A percentile compares a stretch with the other conserved stretches of the same genome.
Conservation (phyloP, 2,888 invertebrate species). For the Halictus ligatus region DNA sequence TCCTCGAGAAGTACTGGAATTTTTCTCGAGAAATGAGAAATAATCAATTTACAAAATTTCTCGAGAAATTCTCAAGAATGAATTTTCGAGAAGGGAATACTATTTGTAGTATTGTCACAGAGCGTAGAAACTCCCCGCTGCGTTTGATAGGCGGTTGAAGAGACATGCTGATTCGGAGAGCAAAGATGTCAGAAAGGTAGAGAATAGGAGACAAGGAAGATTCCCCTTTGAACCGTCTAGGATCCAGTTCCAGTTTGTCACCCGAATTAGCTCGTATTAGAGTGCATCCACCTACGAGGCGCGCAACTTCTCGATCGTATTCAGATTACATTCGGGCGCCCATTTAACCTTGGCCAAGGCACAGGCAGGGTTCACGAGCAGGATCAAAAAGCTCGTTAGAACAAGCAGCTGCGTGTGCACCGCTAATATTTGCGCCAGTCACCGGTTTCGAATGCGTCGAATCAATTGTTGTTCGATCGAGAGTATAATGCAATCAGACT, state of each 20-base stretch:
- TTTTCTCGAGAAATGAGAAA: no score
- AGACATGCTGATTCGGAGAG: not conserved
- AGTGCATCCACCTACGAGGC: constrained; percentile 78
- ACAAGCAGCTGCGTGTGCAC: constrained; percentile 69
- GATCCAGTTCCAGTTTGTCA: constrained; percentile 60
- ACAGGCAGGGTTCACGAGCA: constrained; percentile 40
- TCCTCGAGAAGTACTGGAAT: no score
- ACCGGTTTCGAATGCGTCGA: not conserved
- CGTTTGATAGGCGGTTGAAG: not conserved
- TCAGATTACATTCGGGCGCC: constrained; percentile 76
- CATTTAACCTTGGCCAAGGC: constrained; percentile 55
- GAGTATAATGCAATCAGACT: not conserved
- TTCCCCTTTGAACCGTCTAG: constrained; percentile 37
- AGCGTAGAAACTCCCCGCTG: not conserved
- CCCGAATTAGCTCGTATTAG: constrained; percentile 77
- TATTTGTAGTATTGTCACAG: not conserved
- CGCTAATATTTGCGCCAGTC: constrained; percentile 45
- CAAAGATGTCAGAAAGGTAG: not conserved
- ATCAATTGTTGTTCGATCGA: constrained; percentile 14
- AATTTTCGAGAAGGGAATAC: no score
- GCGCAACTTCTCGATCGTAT: constrained; percentile 72
- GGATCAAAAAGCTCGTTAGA: constrained; percentile 65
- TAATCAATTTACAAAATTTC: no score
- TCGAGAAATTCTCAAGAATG: no score
- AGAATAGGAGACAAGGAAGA: not conserved